These are phyloP conservation scores for Sinhomidia bicolor DNA, from an alignment of 2,888 invertebrate genomes.

Conservation along the genomic window DNA sequence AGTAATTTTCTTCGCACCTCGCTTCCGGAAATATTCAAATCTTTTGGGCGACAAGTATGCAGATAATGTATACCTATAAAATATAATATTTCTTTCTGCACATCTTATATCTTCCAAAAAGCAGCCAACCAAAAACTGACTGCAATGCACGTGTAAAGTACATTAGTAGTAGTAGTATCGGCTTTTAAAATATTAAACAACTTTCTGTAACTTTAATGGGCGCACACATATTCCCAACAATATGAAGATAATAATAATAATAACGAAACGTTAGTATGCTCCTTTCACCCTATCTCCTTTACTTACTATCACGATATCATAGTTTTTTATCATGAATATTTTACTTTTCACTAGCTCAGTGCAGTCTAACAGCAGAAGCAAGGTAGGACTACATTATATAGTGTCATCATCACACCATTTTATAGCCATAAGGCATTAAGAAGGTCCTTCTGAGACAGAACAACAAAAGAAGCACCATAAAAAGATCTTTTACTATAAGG, in stretches of 20 bases:
- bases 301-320: neutral
- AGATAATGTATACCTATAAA: no score
- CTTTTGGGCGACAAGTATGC: no score
- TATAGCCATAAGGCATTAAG: neutral
- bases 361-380: neutral
- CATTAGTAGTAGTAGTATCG: neutral
- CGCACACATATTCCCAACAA: neutral
- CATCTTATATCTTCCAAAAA: no score
- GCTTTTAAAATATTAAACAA: neutral
- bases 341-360: neutral
- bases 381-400: neutral
- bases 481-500: neutral
- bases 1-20: no score
- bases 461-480: constrained; percentile 20
- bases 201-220: constrained; percentile 19
- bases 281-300: neutral
- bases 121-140: no score
- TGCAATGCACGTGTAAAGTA: no score
- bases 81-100: no score
- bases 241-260: neutral
- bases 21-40: no score
- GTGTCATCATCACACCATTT: constrained; percentile 20
- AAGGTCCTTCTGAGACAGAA: constrained; percentile 14
- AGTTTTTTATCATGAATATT: neutral
- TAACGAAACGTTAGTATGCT: neutral